Base-by-base conservation (phyloP, 2,113 vertebrate species). In the Campylorhamphus procurvoides region DNA sequence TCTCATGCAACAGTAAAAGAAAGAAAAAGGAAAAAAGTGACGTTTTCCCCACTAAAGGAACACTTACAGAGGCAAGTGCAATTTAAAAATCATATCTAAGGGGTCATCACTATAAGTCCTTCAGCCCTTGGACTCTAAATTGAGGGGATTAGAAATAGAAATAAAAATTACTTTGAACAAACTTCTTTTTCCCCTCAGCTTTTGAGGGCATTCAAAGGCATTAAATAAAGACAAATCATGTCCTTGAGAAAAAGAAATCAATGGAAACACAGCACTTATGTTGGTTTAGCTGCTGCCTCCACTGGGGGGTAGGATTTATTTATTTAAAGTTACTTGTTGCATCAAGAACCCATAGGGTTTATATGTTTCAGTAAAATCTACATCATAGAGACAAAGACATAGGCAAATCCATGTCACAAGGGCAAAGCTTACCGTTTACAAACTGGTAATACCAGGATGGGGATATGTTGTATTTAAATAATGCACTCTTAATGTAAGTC, bases 71-170 rank as follows among this genome's bases (percentile, higher is more conserved):
- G 99, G 99, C 99, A 99, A 99, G 99, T 99, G 99, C 99, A 99
- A 99, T 99, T 99, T 98, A 98, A 98, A 98, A 98, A 96, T 97
- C 97, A 63, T 99, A 98, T 99, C 98, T 99, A 99, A 99, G 98
- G 99, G 99, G 99, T 98, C 98, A 99, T 99, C 97, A 97, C 96
- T 97, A 98, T 98, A 98, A 99, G 99, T 99, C 99, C 99, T 98
- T 99, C 98, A 98, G 98, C 99, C 99, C 99, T 99, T 98, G 98
- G 99, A 99, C 99, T 99, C 99, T 99, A 99, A 99, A 99, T 98
- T 98, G 98, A 98, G 99, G 99, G 98, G 98, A 99, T 98, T 98
- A 98, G 98, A 98, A 94, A 96, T 89, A 98, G 96, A 98, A 98
- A 98, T 98, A 98, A 98, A 98, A 98, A 98, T 98, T 97, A 97